Evolutionary conservation across 2,888 invertebrate genomes (phyloP), one percentile per base, ranked within the genome.

Genomic region (Tachina grossa): DNA sequence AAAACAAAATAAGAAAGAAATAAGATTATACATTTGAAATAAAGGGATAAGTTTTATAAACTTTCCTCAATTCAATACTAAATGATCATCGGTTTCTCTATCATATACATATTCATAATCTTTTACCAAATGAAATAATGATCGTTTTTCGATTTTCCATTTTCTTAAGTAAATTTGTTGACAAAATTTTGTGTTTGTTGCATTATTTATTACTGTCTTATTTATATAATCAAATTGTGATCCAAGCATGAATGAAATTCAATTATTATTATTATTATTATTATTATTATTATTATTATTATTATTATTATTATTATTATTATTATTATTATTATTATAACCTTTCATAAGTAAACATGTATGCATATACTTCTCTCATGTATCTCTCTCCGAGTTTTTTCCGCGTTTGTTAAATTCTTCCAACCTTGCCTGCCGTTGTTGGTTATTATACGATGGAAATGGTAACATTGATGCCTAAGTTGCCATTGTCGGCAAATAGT

Each of bases 401-500:
- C 16, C 71, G 59, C 19, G 39, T 82, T 76, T 69, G 55, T 63
- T 69, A 31, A 66, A 68, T 66, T 78, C 31, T 79, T 53, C 11
- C 59, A n/a, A n/a, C 66, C 65, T 66, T 47, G 61, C 61, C 55
- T 59, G 43, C 55, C 77, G 75, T 61, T 59, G 39, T 59, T 80
- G 75, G 76, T 47, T 85, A 81, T 89, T 94, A 97, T 93, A 96
- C 96, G 95, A 97, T 96, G 88, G 97, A 97, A 93, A 99, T 99
- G 92, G 99, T 99, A 91, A 99, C 99, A 94, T 99, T 99, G 90
- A 99, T 99, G 90, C 99, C 99, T 88, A 99, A 95, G 93, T 99
- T 99, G 65, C 99, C 99, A 93, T 98, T 99, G 92, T 99, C 99
- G 76, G 99, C 98, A 94, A 99, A 99, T 84, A 99, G 94, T 93